Base-by-base conservation (phyloP, 2,888 invertebrate species). In the Periphyllus acericola region DNA sequence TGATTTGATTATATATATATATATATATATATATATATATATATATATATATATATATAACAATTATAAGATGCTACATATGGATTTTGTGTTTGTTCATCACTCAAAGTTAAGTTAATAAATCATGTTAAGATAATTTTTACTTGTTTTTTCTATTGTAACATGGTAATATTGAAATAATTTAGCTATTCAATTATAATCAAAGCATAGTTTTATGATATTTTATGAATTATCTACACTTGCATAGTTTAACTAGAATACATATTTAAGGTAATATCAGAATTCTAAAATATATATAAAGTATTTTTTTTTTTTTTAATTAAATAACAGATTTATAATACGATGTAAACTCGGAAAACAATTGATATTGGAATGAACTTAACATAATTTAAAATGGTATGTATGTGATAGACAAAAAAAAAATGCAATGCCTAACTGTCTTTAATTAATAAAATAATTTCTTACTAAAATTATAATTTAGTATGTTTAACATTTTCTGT, bases 401-500 rank as follows among this genome's bases (percentile, higher is more conserved):
- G 55, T 75, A n/a, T 76, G 40, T 75, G 32, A 84, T 82, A 71
- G 52, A 52, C 36, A 21, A 74, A 55, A 32, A 68, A 52, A 55
- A 34, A 19, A 71, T 34, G 34, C 55, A 83, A 74, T 72, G 34
- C 36, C 4, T 52, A 72, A 19, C n/a, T 29, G 55, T 19, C 17
- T 66, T 66, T 32, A 83, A n/a, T 55, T 74, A 32, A 11, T 76
- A 66, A 83, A 46, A 66, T 83, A 40, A 66, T 66, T 68, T 84
- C 82, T 17, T 25, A 8, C 32, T 46, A 68, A 68, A 68, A 74
- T 80, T 94, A 96, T 92, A 97, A 94, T 92, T 96, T 96, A 91
- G 96, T 96, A 92, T 96, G 96, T 92, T 96, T 96, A 90, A 96
- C 96, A 90, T 95, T 96, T 92, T 97, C 96, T 84, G 97, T 97